Base-by-base conservation (phyloP, 2,113 vertebrate genomes). In the Sinocyclocheilus rhinocerous region DNA sequence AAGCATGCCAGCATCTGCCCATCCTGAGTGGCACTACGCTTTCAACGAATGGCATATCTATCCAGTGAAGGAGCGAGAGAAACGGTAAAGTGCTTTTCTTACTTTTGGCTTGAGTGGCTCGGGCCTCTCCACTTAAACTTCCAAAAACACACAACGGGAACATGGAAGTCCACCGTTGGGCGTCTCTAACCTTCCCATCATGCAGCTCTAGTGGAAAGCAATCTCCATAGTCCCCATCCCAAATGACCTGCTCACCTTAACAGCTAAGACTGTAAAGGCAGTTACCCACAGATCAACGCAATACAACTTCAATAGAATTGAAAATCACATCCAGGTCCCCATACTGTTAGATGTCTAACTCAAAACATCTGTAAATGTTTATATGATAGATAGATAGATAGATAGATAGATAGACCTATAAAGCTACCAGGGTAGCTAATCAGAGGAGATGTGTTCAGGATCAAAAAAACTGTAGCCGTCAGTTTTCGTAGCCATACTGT, bases 121-220 rank as follows among this genome's bases (percentile, higher is more conserved):
- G 20, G 79, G 76, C 78, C 84, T 88, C 77, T 83, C n/a, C 48
- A 52, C 48, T 75, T 65, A 42, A 24, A 81, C 18, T n/a, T 16
- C 9, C 15, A 78, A 59, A 83, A 84, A 65, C 67, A 79, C 36
- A 45, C 22, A 61, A 57, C 18, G 4, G 2, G 78, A 79, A 79
- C 6, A 22, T 33, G 39, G 6, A 50, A 29, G 10, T 80, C 18
- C 39, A 59, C 29, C 50, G 16, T 42, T 15, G 29, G 16, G 18
- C n/a, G 29, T 84, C 67, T 81, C 65, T 65, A 63, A 59, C n/a
- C n/a, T 55, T 69, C 57, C 42, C 81, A 20, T 57, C 29, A 57
- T 42, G 55, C 11, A 13, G 4, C 48, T 83, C 29, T 26, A 16
- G 42, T 26, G 36, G 55, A 67, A 69, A 18, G 57, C 45, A 52